Percentiles rank a stretch among this genome's conserved stretches.
Conservation (phyloP, 2,797 vertebrate genomes). For the Novumbra hubbsi region DNA sequence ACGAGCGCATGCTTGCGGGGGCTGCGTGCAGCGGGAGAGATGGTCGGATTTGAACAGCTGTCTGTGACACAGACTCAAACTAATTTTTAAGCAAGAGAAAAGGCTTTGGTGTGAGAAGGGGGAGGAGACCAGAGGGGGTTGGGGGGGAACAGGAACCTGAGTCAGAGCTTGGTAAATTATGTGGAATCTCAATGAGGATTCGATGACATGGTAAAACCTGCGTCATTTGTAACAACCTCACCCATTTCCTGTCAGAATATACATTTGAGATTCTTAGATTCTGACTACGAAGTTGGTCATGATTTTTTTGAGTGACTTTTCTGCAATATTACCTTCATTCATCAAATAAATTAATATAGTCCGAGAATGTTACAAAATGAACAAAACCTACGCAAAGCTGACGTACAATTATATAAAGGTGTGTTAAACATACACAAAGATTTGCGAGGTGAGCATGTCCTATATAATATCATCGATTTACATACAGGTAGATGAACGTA, state of each 20-base stretch:
- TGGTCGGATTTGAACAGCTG: slow-evolving; percentile 53
- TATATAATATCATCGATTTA: too few relatives aligned
- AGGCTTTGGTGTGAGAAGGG: slow-evolving; percentile 12
- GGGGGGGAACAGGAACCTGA: slow-evolving; percentile 22
- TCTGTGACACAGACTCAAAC: slow-evolving; percentile 40
- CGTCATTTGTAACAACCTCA: neutral
- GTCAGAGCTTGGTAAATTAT: slow-evolving; percentile 19
- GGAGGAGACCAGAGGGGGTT: neutral
- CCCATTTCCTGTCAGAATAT: neutral
- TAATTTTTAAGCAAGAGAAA: slow-evolving; percentile 32
- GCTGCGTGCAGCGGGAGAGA: neutral
- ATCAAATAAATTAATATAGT: too few relatives aligned
- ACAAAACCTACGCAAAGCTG: too few relatives aligned
- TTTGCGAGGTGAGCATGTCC: too few relatives aligned
- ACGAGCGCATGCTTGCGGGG: neutral
- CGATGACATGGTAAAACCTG: neutral
- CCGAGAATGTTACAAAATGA: too few relatives aligned
- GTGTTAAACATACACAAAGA: too few relatives aligned
- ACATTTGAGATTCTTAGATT: neutral
- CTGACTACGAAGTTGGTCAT: neutral
- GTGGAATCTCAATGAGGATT: neutral
- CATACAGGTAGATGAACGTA: too few relatives aligned
- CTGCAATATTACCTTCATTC: too few relatives aligned
- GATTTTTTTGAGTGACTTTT: too few relatives aligned
- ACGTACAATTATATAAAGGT: too few relatives aligned